phyloP scores from a whole-genome alignment of 1,140 invertebrate genomes.

The Diachasma alloeum region DNA sequence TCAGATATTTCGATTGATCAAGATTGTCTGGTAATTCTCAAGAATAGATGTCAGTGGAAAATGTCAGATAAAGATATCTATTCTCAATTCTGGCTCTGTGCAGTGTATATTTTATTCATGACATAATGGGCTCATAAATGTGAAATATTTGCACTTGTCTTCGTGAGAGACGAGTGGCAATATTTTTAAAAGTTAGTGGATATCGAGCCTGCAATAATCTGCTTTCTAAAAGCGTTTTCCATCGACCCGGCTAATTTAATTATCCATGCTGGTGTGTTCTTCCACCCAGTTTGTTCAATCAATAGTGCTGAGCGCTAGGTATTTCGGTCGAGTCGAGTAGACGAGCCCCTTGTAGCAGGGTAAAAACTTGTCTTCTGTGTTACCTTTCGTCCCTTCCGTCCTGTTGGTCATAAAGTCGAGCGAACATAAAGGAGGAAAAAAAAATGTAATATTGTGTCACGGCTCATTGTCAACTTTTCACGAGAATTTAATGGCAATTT shows the following conservation, averaged over 20 bases:
- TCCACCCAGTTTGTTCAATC: constrained; percentile 28
- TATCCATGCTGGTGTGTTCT: constrained; percentile 30
- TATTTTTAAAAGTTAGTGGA: constrained; percentile 1
- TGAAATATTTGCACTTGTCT: neutral
- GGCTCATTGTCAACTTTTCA: too few species aligned
- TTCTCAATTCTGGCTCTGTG: neutral
- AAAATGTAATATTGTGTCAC: too few species aligned
- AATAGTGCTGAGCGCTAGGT: constrained; percentile 23
- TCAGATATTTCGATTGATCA: neutral
- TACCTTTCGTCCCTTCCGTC: too few species aligned
- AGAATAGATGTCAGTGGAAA: neutral
- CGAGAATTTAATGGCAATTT: too few species aligned
- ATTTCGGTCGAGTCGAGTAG: constrained; percentile 22
- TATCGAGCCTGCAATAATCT: constrained; percentile 16
- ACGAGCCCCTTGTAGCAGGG: neutral
- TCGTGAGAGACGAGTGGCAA: neutral
- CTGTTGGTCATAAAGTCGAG: too few species aligned
- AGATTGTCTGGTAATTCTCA: neutral
- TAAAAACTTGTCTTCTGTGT: too few species aligned
- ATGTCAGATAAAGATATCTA: neutral
- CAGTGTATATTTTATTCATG: neutral
- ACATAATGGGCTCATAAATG: neutral
- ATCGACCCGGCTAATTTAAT: constrained; percentile 31
- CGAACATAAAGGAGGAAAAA: too few species aligned
- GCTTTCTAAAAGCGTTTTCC: constrained; percentile 26